Conservation (phyloP, 2,888 invertebrate genomes). For the Apodemia mormo region DNA sequence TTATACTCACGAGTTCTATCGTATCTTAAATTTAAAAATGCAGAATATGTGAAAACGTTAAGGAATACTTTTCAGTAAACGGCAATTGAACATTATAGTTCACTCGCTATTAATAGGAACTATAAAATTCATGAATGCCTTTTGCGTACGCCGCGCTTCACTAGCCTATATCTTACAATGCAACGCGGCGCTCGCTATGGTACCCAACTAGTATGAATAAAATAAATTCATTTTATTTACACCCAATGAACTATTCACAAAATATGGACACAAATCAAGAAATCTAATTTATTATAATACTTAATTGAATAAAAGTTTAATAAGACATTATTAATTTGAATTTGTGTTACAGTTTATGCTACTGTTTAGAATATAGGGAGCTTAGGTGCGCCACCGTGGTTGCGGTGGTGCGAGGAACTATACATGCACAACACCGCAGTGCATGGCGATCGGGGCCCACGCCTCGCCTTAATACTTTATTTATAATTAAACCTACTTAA, state of each 20-base stretch:
- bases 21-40: conserved; percentile 79
- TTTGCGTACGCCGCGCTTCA: conserved; percentile 49
- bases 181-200: conserved; percentile 51
- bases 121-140: conserved; percentile 81
- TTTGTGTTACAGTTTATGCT: conserved; percentile 76
- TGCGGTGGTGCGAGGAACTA: conserved; percentile 80
- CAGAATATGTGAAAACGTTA: conserved; percentile 80
- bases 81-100: conserved; percentile 82
- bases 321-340: conserved; percentile 54
- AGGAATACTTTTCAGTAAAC: conserved; percentile 78
- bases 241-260: conserved; percentile 67
- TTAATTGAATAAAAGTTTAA: conserved; percentile 64
- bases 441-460: conserved; percentile 65
- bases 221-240: conserved; percentile 69
- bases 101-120: conserved; percentile 81
- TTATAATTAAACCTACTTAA: conserved; percentile 67
- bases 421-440: conserved; percentile 79
- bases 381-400: conserved; percentile 72
- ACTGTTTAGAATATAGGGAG: conserved; percentile 80
- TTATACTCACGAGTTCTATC: conserved; percentile 75
- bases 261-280: conserved; percentile 63
- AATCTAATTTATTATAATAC: conserved; percentile 60
- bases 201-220: conserved; percentile 75
- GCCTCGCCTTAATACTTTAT: conserved; percentile 74
- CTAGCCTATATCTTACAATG: conserved; percentile 59